Evolutionary conservation across 2,888 invertebrate genomes (phyloP).

Genomic region (Odontocolon sp.): DNA sequence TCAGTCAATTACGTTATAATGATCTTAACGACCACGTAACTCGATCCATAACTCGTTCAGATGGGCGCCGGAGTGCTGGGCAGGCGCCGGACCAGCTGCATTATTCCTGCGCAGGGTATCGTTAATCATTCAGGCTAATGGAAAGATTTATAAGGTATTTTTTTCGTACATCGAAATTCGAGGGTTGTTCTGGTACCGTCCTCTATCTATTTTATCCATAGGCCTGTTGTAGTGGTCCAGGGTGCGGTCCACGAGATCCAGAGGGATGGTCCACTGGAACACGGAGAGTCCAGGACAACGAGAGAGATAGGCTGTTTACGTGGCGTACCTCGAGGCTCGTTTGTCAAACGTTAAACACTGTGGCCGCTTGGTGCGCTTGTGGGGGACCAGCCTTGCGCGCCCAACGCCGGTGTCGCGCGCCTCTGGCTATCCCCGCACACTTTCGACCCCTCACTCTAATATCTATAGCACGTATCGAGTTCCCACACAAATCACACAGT

Average conservation of each 20-base stretch:
- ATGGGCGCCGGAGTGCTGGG: no score
- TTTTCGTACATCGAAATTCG: slow-evolving; percentile 56
- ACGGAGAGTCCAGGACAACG: slow-evolving; percentile 26
- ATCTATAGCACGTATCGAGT: no score
- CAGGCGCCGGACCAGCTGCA: neutral
- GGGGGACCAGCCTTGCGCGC: slow-evolving; percentile 14
- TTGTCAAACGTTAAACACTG: slow-evolving; percentile 78
- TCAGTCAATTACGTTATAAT: no score
- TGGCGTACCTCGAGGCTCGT: slow-evolving; percentile 72
- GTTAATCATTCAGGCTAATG: slow-evolving; percentile 56
- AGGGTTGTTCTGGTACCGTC: slow-evolving; percentile 11
- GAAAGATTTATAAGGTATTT: slow-evolving; percentile 60
- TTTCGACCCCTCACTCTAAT: slow-evolving; percentile 56
- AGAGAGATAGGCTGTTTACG: slow-evolving; percentile 70
- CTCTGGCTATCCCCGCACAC: slow-evolving; percentile 9
- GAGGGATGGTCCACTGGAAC: slow-evolving; percentile 29
- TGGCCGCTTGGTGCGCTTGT: slow-evolving; percentile 41
- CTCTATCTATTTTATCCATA: neutral
- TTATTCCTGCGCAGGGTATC: slow-evolving; percentile 12
- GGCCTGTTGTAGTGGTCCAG: neutral
- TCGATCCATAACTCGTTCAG: no score
- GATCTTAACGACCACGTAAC: no score
- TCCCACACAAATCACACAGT: no score
- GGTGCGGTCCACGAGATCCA: slow-evolving; percentile 5
- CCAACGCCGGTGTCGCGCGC: slow-evolving; percentile 26